Evolutionary conservation across 2,797 vertebrate genomes (phyloP).

Genomic region (Xenentodon cancila): DNA sequence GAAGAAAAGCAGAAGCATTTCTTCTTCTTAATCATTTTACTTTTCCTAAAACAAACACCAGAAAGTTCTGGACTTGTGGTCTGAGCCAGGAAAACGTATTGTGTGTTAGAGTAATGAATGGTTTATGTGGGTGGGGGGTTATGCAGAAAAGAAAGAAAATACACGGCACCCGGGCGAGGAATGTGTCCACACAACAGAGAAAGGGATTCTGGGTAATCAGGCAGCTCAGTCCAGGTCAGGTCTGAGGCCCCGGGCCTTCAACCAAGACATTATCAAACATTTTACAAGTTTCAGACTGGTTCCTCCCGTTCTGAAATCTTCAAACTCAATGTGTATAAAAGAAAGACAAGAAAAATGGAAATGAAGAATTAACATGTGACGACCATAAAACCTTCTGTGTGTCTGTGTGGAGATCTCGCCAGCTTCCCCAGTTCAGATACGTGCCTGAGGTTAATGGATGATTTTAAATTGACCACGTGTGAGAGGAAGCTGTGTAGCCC

Average conservation of each 20-base stretch:
- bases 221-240: slow-evolving; percentile 12
- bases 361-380: no score
- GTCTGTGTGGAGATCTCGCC: no score
- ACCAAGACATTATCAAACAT: no score
- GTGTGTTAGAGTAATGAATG: slow-evolving; percentile 61
- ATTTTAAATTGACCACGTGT: no score
- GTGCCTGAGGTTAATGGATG: no score
- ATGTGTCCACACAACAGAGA: slow-evolving; percentile 47
- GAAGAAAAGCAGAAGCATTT: not conserved
- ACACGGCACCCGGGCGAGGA: slow-evolving; percentile 74
- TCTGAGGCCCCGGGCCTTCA: slow-evolving; percentile 8
- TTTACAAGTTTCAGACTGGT: no score
- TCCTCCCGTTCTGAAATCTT: no score
- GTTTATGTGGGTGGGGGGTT: slow-evolving; percentile 37
- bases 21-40: not conserved
- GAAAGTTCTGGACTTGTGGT: not conserved
- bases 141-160: slow-evolving; percentile 69
- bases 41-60: slow-evolving; percentile 8
- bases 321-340: no score
- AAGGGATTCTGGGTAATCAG: slow-evolving; percentile 26
- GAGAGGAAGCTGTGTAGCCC: no score
- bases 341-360: no score
- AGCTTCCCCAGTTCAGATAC: no score
- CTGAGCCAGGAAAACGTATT: slow-evolving; percentile 39
- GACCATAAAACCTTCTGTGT: no score